Conservation (phyloP, 2,888 invertebrate genomes). For the Quadroppia sp. region DNA sequence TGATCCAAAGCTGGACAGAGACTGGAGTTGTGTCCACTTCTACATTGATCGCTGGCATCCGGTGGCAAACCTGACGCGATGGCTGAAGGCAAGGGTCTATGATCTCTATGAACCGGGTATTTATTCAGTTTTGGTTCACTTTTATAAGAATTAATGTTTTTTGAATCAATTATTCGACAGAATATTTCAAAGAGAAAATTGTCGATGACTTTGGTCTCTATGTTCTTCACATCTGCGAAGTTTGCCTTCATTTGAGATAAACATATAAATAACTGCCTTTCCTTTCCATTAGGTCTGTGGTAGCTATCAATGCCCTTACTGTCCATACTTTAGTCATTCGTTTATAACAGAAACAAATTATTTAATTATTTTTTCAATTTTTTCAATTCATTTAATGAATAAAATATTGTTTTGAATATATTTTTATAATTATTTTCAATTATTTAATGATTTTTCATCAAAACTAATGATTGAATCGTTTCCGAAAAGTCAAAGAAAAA, state of each 20-base stretch:
- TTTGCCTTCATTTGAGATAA: constrained; percentile 62
- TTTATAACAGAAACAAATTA: neutral
- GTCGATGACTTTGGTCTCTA: constrained; percentile 83
- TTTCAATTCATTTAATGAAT: neutral
- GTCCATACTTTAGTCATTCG: constrained; percentile 56
- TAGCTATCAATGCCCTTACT: constrained; percentile 73
- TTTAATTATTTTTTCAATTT: neutral
- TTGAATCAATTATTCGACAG: constrained; percentile 55
- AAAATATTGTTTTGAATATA: neutral
- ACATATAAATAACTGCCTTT: constrained; percentile 55
- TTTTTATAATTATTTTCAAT: neutral
- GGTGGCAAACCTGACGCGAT: constrained; percentile 92
- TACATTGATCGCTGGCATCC: constrained; percentile 92
- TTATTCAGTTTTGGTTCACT: neutral
- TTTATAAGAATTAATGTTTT: neutral
- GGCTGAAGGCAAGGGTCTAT: constrained; percentile 80
- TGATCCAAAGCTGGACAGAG: constrained; percentile 65
- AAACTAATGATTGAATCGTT: too few species aligned
- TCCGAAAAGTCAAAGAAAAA: too few species aligned
- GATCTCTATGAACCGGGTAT: constrained; percentile 94
- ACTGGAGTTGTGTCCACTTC: constrained; percentile 79
- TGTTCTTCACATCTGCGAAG: constrained; percentile 83
- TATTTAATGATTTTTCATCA: too few species aligned
- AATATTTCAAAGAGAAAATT: constrained; percentile 85
- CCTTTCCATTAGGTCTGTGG: constrained; percentile 5